Conservation (phyloP, 2,888 invertebrate species). For the Drosophila neonasuta region DNA sequence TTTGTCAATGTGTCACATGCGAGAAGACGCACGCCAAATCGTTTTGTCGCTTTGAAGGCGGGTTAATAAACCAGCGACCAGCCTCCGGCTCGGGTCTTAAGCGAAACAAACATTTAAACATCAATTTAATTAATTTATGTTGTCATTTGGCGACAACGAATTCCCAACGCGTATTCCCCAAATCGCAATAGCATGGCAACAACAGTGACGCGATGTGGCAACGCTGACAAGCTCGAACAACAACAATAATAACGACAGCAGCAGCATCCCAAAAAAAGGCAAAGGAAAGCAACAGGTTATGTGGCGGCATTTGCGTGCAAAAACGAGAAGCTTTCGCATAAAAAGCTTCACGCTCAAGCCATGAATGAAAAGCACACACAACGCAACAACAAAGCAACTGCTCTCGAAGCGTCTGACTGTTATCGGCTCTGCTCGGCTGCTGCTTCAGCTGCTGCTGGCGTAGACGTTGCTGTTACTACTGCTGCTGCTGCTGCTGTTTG, state of each 20-base stretch:
- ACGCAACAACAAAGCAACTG: constrained; percentile 2
- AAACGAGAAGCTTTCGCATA: constrained; percentile 43
- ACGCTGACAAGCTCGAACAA: constrained; percentile 24
- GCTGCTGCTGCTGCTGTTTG: constrained; percentile 32
- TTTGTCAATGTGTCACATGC: constrained; percentile 68
- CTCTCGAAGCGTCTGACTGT: constrained; percentile 40
- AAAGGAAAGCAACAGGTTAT: constrained; percentile 62
- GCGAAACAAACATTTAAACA: constrained; percentile 52
- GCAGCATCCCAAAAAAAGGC: constrained; percentile 32
- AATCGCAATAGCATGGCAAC: constrained; percentile 51
- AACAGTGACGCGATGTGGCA: constrained; percentile 41
- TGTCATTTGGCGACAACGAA: constrained; percentile 33
- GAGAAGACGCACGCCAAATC: constrained; percentile 6
- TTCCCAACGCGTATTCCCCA: constrained; percentile 6
- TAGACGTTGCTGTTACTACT: constrained; percentile 12
- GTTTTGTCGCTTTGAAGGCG: constrained; percentile 24
- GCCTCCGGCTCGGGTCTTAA: constrained; percentile 3
- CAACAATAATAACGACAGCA: neutral
- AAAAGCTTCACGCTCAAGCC: constrained; percentile 51
- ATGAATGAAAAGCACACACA: constrained; percentile 68
- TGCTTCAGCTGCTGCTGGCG: constrained; percentile 29
- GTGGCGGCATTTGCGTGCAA: constrained; percentile 40
- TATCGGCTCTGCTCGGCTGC: constrained; percentile 55
- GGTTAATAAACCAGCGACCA: constrained; percentile 49
- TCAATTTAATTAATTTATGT: constrained; percentile 75